Evolutionary conservation across 2,888 invertebrate species (phyloP), one percentile per base, ranked within the genome.

Genomic region (Creontiades dilutus): DNA sequence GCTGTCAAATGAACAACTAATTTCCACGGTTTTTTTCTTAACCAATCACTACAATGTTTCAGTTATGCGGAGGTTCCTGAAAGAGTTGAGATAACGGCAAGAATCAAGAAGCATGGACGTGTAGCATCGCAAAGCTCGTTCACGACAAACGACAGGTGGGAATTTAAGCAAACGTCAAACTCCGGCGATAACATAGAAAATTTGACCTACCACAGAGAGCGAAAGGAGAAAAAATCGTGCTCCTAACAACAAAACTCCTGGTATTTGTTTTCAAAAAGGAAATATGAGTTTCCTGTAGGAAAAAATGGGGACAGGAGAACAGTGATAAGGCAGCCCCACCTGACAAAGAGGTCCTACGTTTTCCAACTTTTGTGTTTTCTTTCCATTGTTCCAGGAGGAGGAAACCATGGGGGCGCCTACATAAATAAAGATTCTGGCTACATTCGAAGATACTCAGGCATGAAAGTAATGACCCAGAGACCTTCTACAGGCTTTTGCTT

Each of bases 371-470:
- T 85, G 48, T 84, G 19, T 27, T 55, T 57, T 85, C 57, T 37
- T 52, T 23, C 84, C 37, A 55, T 85, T 85, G 84, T 57, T 85
- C 84, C 28, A 78, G 28, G 5, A 13, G 78, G 13, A 37, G n/a
- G n/a, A n/a, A 78, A 61, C 61, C 61, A 61, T 61, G 61, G 57
- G 47, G 46, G 84, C 16, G 57, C 84, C 84, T 28, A 57, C 57
- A 85, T 57, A 85, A 52, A 85, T 57, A 85, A 52, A 57, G 84
- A 85, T 85, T 85, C 57, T n/a, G 57, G 57, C 14, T 55, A 85
- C 84, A 85, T 57, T 81, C 57, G 84, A 85, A 57, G 23, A 85
- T 27, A 85, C 46, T 28, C 55, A 85, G 57, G 57, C 84, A 28
- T 57, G 84, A 85, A 85, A 57, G 84, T 85, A 85, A 85, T 57